These are phyloP conservation scores for Heteronetta atricapilla DNA, from an alignment of 2,113 vertebrate species.

Conservation along the genomic window DNA sequence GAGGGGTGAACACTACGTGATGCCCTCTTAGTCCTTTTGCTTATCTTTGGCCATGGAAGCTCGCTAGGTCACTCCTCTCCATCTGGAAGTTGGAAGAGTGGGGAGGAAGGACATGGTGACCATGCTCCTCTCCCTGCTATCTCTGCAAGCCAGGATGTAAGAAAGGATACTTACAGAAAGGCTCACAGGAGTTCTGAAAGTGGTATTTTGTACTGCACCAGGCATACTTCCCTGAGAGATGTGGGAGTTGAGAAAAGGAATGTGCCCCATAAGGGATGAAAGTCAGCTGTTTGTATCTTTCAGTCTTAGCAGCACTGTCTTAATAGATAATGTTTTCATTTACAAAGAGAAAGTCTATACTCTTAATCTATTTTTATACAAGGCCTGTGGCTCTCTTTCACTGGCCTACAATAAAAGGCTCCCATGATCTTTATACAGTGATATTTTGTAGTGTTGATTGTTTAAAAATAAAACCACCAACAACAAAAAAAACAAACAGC, in stretches of 20 bases:
- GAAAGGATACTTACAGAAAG: background rate
- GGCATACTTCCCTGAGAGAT: background rate
- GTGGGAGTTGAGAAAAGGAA: background rate
- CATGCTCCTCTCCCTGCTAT: background rate
- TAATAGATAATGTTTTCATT: constrained; percentile 17
- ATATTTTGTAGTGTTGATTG: background rate
- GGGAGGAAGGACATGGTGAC: background rate
- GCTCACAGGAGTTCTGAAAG: background rate
- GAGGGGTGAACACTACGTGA: accelerated
- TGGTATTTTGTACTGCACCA: background rate
- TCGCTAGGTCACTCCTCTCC: background rate
- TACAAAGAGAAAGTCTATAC: background rate
- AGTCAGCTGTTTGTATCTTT: constrained; percentile 15
- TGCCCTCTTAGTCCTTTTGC: background rate
- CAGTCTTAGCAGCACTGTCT: background rate
- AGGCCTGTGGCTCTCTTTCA: background rate
- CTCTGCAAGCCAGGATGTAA: background rate
- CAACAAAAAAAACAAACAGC: background rate
- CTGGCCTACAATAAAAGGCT: background rate
- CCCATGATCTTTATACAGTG: background rate
- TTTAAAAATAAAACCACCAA: background rate
- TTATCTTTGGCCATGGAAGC: background rate
- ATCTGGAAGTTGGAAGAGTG: background rate
- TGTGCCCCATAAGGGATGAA: background rate
- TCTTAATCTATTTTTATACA: background rate